A percentile compares a stretch with the other conserved stretches of the same genome.
phyloP scores from a whole-genome alignment of 2,113 vertebrate genomes.

The Hydropotes inermis region DNA sequence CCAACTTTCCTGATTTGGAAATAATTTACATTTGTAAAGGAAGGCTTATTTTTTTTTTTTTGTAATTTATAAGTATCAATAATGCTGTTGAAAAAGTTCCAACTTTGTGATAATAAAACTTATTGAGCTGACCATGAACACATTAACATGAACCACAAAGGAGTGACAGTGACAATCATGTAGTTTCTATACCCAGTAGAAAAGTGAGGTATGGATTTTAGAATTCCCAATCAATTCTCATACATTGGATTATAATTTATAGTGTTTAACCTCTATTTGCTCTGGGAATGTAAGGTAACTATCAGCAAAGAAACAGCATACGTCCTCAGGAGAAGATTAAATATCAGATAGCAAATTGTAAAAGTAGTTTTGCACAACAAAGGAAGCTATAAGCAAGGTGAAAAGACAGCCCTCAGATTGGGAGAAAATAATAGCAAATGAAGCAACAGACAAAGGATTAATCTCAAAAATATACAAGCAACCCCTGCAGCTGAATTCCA shows the following conservation, averaged over 20 bases:
- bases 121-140: neutral
- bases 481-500: no score
- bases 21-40: neutral
- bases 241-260: neutral
- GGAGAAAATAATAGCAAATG: no score
- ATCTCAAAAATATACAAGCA: no score
- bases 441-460: no score
- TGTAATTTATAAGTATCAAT: neutral
- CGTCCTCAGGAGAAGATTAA: neutral
- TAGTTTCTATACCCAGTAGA: neutral
- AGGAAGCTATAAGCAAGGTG: no score
- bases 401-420: no score
- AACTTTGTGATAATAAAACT: neutral
- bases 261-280: neutral
- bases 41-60: neutral
- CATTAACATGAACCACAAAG: neutral
- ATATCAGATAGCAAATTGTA: neutral
- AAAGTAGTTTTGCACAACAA: neutral
- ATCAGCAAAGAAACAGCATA: no score
- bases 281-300: neutral
- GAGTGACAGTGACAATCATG: neutral
- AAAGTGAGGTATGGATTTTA: neutral
- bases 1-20: no score
- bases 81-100: neutral
- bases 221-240: neutral